Percentiles rank a stretch among this genome's conserved stretches.
Conservation (phyloP, 1,140 invertebrate genomes). For the Heliconius eleuchia region DNA sequence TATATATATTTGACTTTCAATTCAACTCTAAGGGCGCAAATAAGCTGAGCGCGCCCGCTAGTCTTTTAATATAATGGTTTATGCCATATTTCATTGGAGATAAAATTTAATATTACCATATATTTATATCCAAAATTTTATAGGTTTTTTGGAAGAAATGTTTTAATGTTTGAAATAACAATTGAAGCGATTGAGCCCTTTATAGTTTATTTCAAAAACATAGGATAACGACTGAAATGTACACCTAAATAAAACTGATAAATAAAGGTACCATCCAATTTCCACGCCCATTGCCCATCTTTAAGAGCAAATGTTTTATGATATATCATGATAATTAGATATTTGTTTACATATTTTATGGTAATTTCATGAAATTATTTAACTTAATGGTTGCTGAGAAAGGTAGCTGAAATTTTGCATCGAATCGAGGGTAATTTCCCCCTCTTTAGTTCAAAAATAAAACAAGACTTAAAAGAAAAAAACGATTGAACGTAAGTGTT, state of each 20-base stretch:
- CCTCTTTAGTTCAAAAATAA: too few species aligned
- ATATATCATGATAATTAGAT: neutral
- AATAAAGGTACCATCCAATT: slow-evolving; percentile 8
- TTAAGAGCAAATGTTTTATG: neutral
- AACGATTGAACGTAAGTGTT: too few species aligned
- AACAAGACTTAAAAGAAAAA: too few species aligned
- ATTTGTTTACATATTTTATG: neutral
- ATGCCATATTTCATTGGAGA: neutral
- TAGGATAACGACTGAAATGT: slow-evolving; percentile 13
- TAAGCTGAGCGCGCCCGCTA: too few species aligned
- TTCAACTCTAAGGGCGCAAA: too few species aligned
- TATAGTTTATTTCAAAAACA: slow-evolving; percentile 10
- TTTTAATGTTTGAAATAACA: slow-evolving; percentile 11
- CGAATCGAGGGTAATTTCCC: too few species aligned
- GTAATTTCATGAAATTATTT: neutral
- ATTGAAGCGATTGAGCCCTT: slow-evolving; percentile 14
- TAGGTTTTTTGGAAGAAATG: neutral
- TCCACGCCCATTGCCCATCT: neutral
- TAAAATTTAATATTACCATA: neutral
- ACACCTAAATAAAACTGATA: neutral
- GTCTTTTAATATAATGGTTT: neutral
- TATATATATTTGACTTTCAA: too few species aligned
- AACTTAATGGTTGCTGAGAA: too few species aligned
- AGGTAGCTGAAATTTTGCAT: too few species aligned
- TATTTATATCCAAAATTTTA: too few species aligned